These are phyloP conservation scores for Tragelaphus eurycerus DNA, from an alignment of 2,797 vertebrate species.

Conservation along the genomic window DNA sequence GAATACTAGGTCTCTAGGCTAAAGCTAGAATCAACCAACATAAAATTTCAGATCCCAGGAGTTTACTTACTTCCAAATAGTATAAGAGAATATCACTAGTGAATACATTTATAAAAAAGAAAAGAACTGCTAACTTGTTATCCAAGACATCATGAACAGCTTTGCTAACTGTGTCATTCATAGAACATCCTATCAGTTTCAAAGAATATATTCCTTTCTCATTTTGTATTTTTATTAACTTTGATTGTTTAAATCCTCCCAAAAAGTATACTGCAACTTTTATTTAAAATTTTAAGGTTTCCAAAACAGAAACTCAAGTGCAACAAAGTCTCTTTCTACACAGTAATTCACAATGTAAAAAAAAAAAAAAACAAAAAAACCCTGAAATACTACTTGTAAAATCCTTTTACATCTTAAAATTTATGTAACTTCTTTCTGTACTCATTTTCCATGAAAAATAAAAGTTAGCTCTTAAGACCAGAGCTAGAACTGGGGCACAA, in stretches of 20 bases:
- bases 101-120: neutral
- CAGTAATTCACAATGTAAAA: neutral
- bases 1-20: neutral
- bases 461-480: neutral
- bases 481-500: neutral
- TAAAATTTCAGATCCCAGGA: neutral
- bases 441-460: neutral
- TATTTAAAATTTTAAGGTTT: neutral
- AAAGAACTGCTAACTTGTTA: neutral
- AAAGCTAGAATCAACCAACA: neutral
- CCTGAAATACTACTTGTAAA: neutral
- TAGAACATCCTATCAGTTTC: neutral
- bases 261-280: neutral
- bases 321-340: neutral
- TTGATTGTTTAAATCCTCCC: neutral
- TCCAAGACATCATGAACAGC: neutral
- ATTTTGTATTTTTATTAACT: constrained; percentile 33
- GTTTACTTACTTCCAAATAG: neutral
- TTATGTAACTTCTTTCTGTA: neutral
- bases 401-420: neutral
- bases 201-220: constrained; percentile 5
- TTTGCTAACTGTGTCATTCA: neutral
- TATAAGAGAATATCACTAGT: constrained; percentile 4
- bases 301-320: neutral
- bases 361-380: neutral